phyloP scores from a whole-genome alignment of 2,113 vertebrate species.

The Ceuthmochares aereus region DNA sequence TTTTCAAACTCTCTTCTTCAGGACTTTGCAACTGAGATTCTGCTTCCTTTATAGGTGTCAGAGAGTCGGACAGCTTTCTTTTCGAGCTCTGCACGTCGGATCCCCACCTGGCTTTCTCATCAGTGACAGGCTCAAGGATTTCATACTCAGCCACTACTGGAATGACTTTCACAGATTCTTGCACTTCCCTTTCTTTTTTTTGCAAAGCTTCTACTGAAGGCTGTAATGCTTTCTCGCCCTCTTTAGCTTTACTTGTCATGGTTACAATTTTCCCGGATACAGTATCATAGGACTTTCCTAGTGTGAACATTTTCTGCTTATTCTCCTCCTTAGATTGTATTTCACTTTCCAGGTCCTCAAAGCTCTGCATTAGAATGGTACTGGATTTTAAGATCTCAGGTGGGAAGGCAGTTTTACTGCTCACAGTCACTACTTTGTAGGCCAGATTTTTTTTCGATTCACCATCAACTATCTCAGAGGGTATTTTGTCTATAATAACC shows the following conservation, averaged over 20 bases:
- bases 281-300: constrained; percentile 88
- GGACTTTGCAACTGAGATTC: constrained; percentile 78
- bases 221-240: constrained; percentile 65
- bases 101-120: constrained; percentile 76
- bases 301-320: constrained; percentile 83
- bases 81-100: constrained; percentile 70
- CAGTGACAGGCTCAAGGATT: constrained; percentile 77
- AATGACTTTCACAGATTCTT: constrained; percentile 72
- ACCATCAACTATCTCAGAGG: constrained; percentile 86
- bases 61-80: constrained; percentile 76
- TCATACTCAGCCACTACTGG: constrained; percentile 79
- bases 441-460: constrained; percentile 82
- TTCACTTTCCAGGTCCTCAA: constrained; percentile 85
- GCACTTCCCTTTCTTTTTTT: constrained; percentile 47
- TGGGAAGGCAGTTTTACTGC: constrained; percentile 77
- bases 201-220: constrained; percentile 60
- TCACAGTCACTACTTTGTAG: constrained; percentile 84
- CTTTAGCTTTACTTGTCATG: constrained; percentile 79
- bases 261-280: constrained; percentile 84
- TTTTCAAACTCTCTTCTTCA: constrained; percentile 69
- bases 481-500: constrained; percentile 90
- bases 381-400: constrained; percentile 75
- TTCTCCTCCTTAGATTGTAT: constrained; percentile 79
- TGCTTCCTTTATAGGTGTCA: constrained; percentile 82
- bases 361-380: constrained; percentile 77